Conservation (phyloP, 2,888 invertebrate species). For the Drosophila paramelanica region DNA sequence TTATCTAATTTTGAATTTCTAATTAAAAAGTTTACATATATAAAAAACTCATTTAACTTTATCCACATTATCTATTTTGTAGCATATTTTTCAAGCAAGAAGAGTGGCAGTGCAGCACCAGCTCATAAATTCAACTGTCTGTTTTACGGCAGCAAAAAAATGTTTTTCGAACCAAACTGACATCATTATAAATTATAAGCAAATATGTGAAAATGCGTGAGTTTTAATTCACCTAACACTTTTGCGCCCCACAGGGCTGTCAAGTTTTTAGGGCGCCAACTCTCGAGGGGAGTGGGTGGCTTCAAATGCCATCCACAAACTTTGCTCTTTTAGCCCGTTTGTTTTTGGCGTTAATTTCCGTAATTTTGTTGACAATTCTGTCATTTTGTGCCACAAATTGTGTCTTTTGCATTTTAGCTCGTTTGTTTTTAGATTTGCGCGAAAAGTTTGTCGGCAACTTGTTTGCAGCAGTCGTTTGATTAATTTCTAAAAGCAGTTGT, state of each 20-base stretch:
- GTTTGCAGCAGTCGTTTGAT: slow-evolving; percentile 33
- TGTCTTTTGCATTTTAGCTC: slow-evolving; percentile 14
- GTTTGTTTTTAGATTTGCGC: slow-evolving; percentile 39
- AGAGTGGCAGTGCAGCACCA: slow-evolving; percentile 18
- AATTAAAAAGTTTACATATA: too few relatives aligned
- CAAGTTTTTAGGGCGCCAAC: background rate
- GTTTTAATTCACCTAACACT: slow-evolving; percentile 17
- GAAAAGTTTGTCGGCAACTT: slow-evolving; percentile 52
- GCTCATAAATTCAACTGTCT: slow-evolving; percentile 33
- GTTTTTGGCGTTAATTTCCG: slow-evolving; percentile 41
- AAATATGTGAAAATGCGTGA: slow-evolving; percentile 32
- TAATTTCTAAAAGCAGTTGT: slow-evolving; percentile 52
- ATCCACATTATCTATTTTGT: background rate
- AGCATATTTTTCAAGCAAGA: background rate
- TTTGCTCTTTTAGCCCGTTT: slow-evolving; percentile 6
- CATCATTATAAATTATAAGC: slow-evolving; percentile 45
- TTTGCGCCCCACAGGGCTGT: background rate
- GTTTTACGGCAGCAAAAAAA: slow-evolving; percentile 18
- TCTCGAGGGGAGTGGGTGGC: background rate
- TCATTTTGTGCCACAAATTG: slow-evolving; percentile 44
- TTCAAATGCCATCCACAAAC: background rate
- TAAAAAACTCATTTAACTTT: too few relatives aligned
- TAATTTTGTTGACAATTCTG: slow-evolving; percentile 55
- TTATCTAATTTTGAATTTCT: too few relatives aligned
- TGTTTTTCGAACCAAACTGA: slow-evolving; percentile 24